A percentile compares a stretch with the other conserved stretches of the same genome.
These are phyloP conservation scores for Actinia equina DNA, from an alignment of 64 coral and sea anemone genomes.

Conservation along the genomic window DNA sequence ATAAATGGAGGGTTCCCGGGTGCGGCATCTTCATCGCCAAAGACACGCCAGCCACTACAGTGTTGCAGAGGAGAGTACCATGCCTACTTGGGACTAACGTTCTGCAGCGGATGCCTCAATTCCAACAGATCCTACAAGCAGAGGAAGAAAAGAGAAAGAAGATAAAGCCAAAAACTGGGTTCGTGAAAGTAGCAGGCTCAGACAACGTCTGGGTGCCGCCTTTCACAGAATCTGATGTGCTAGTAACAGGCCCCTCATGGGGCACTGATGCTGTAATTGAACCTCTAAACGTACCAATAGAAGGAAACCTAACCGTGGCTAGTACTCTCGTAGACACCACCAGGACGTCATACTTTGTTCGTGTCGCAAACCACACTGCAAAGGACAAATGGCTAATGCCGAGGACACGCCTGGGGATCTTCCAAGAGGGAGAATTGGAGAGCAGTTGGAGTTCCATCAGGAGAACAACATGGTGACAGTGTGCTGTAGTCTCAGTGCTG, in stretches of 20 bases:
- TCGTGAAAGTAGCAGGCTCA: constrained; percentile 35
- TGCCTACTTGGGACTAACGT: constrained; percentile 53
- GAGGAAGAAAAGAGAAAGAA: not conserved
- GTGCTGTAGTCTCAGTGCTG: not conserved
- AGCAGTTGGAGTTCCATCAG: constrained; percentile 6
- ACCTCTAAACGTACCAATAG: constrained; percentile 23
- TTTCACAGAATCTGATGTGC: constrained; percentile 7
- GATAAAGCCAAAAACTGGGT: constrained; percentile 30
- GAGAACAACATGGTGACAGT: constrained; percentile 37
- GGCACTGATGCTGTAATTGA: constrained; percentile 2
- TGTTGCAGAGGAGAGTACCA: constrained; percentile 17
- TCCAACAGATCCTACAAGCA: constrained; percentile 37
- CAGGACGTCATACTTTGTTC: constrained; percentile 30
- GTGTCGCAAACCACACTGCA: constrained; percentile 20
- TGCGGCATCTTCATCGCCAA: constrained; percentile 40
- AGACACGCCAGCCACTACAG: constrained; percentile 47
- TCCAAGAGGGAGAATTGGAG: constrained; percentile 10
- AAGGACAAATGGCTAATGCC: constrained; percentile 54
- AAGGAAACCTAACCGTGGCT: constrained; percentile 37
- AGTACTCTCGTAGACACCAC: constrained; percentile 48
- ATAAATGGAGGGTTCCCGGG: constrained; percentile 5
- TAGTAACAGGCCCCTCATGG: constrained; percentile 26
- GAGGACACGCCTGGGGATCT: constrained; percentile 23
- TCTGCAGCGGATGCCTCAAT: constrained; percentile 29
- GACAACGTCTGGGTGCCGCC: constrained; percentile 23